These are phyloP conservation scores for Drosophila bocki DNA, from an alignment of 1,140 invertebrate species.

Conservation along the genomic window DNA sequence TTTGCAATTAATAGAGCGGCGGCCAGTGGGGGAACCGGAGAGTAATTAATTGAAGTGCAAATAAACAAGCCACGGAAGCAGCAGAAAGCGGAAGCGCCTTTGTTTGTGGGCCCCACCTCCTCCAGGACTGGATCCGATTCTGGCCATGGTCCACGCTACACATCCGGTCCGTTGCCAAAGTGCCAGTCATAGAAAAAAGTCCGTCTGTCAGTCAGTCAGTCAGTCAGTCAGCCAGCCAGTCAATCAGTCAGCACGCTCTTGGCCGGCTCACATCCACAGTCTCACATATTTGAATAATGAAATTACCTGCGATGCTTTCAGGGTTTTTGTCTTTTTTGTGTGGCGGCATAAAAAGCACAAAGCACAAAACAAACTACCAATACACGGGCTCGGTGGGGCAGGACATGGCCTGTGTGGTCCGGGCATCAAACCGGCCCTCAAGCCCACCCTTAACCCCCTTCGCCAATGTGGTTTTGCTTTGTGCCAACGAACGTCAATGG, in stretches of 20 bases:
- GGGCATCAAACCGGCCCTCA: constrained; percentile 15
- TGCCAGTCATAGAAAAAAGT: constrained; percentile 33
- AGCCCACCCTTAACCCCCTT: constrained; percentile 11
- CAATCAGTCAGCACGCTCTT: constrained; percentile 46
- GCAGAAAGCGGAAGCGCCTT: constrained; percentile 18
- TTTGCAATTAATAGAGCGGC: constrained; percentile 57
- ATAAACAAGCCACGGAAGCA: constrained; percentile 44
- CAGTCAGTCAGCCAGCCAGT: constrained; percentile 27
- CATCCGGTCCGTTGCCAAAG: neutral
- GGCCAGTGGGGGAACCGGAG: constrained; percentile 8
- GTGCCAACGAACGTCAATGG: constrained; percentile 27
- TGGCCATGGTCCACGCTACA: neutral
- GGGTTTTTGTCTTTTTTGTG: constrained; percentile 40
- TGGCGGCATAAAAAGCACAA: constrained; percentile 52
- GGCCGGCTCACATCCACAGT: constrained; percentile 14
- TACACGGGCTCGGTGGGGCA: constrained; percentile 20
- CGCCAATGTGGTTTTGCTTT: constrained; percentile 50
- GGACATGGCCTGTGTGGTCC: constrained; percentile 48
- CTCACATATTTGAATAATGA: constrained; percentile 73
- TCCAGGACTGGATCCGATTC: neutral
- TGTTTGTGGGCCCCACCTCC: neutral
- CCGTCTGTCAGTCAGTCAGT: constrained; percentile 6
- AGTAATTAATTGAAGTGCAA: constrained; percentile 62
- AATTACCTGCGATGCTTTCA: constrained; percentile 68
- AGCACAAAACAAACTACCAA: constrained; percentile 55